phyloP scores from a whole-genome alignment of 2,113 vertebrate species.

The Indicator maculatus region DNA sequence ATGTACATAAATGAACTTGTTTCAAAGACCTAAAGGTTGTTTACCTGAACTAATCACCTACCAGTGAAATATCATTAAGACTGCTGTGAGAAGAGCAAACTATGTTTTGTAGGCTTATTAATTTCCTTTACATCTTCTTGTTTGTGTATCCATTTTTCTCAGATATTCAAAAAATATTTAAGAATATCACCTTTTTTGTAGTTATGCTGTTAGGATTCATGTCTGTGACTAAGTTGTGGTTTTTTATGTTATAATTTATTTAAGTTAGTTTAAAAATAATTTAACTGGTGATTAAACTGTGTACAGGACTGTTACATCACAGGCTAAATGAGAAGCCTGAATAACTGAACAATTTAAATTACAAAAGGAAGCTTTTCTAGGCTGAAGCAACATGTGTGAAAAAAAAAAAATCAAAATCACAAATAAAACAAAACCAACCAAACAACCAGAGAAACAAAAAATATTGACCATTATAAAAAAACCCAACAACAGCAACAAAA shows the following conservation, averaged over 20 bases:
- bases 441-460: background rate
- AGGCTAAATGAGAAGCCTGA: background rate
- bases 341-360: background rate
- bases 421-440: background rate
- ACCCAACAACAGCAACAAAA: background rate
- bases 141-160: background rate
- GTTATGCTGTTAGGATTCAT: background rate
- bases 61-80: background rate
- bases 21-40: background rate
- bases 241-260: background rate
- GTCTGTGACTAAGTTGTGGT: accelerated
- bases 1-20: background rate
- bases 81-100: background rate
- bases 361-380: background rate
- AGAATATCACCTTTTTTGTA: background rate
- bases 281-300: background rate
- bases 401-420: too few species aligned
- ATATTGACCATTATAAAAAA: background rate
- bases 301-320: background rate
- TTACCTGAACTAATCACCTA: background rate
- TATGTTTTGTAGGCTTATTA: background rate
- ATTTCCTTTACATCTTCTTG: background rate
- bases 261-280: background rate
- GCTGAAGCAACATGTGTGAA: background rate
- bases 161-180: background rate